Evolutionary conservation across 2,113 vertebrate genomes (phyloP).

Genomic region (Tyto alba): DNA sequence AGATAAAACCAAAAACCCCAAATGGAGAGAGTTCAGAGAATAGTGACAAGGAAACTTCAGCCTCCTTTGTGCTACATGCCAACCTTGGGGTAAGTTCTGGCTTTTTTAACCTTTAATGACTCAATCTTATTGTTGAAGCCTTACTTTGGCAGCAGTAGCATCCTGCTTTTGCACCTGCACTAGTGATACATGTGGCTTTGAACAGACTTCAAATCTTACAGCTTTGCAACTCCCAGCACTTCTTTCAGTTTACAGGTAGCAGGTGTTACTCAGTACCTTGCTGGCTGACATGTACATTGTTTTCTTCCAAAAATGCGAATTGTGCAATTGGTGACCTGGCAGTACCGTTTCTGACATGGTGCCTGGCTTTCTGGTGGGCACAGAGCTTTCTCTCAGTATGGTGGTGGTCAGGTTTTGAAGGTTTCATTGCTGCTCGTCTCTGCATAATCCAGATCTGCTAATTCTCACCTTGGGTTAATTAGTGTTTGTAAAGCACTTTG

Average conservation of each 20-base stretch:
- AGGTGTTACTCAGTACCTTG: background rate
- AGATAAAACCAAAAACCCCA: background rate
- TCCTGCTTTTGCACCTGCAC: background rate
- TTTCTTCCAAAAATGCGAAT: background rate
- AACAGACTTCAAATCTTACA: background rate
- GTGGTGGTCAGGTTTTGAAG: background rate
- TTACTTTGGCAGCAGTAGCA: background rate
- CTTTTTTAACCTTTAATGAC: background rate
- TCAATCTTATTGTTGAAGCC: background rate
- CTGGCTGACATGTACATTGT: accelerated
- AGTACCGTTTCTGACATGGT: background rate
- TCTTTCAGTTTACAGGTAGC: background rate
- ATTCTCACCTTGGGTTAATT: background rate
- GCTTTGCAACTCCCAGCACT: background rate
- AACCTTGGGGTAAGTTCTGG: background rate
- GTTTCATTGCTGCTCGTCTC: background rate
- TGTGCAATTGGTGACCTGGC: background rate
- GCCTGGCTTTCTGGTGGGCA: background rate
- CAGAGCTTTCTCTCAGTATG: background rate
- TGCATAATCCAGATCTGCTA: background rate
- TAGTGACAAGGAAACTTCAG: background rate
- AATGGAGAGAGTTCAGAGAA: background rate
- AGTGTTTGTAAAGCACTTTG: background rate
- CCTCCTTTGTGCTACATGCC: background rate
- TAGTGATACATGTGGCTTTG: background rate